Percentiles rank a stretch among this genome's conserved stretches.
Conservation (phyloP, 2,797 vertebrate genomes). For the Crocodylus rhombifer region DNA sequence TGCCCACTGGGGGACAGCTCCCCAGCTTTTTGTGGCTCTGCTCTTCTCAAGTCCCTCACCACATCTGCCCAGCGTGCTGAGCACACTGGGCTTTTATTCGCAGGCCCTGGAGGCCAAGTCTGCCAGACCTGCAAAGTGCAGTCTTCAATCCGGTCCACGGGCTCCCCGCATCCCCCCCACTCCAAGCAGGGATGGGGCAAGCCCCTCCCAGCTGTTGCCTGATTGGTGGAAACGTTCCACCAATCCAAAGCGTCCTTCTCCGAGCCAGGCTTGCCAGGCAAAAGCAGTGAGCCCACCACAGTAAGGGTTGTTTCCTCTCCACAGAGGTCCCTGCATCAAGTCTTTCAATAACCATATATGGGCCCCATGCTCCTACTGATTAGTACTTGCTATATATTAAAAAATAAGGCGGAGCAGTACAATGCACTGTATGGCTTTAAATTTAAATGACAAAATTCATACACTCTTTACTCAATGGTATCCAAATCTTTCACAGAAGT, state of each 20-base stretch:
- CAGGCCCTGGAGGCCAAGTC: fast-evolving
- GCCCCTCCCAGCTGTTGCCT: too few species aligned
- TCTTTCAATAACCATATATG: neutral
- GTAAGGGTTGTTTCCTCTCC: neutral
- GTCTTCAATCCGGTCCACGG: fast-evolving
- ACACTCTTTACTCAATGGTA: neutral
- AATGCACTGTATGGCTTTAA: neutral
- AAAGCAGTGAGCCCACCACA: too few species aligned
- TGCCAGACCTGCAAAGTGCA: neutral
- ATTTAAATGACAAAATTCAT: neutral
- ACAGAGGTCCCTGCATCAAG: neutral
- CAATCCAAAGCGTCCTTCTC: too few species aligned
- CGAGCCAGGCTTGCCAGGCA: too few species aligned
- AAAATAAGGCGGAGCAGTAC: neutral
- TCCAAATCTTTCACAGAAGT: slow-evolving; percentile 38
- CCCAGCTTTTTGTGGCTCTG: too few species aligned
- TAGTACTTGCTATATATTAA: neutral
- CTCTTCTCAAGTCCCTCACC: too few species aligned
- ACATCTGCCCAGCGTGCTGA: too few species aligned
- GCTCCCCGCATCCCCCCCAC: neutral
- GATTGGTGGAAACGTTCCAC: too few species aligned
- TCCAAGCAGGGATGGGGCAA: too few species aligned
- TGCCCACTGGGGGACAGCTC: too few species aligned
- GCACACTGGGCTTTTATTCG: too few species aligned
- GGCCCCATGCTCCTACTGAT: neutral